Evolutionary conservation across 2,113 vertebrate species (phyloP).

Genomic region (Oryzias melastigma): DNA sequence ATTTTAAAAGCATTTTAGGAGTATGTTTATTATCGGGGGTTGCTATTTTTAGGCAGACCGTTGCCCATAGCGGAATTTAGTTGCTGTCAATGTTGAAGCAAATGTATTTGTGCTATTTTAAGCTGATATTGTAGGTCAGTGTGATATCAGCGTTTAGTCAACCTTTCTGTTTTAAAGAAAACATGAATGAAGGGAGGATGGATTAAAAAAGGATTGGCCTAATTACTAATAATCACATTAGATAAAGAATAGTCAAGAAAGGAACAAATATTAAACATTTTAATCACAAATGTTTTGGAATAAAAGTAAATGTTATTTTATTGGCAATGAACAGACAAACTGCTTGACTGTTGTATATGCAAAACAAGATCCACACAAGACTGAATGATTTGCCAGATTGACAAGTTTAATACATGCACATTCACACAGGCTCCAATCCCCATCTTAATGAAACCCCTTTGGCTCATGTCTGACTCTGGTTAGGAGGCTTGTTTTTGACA

Average conservation of each 20-base stretch:
- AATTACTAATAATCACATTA: slow-evolving; percentile 40
- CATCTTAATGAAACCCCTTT: slow-evolving; percentile 6
- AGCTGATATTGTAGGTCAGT: slow-evolving; percentile 13
- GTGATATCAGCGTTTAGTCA: slow-evolving; percentile 20
- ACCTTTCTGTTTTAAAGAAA: slow-evolving; percentile 26
- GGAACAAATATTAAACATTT: slow-evolving; percentile 2
- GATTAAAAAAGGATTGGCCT: slow-evolving; percentile 13
- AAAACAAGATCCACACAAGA: slow-evolving; percentile 20
- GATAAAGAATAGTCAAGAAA: slow-evolving; percentile 13
- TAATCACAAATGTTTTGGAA: background rate
- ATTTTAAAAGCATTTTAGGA: slow-evolving; percentile 18
- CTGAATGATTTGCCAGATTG: slow-evolving; percentile 29
- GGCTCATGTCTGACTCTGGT: slow-evolving; percentile 11
- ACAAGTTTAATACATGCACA: slow-evolving; percentile 11
- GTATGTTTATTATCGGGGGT: slow-evolving; percentile 14
- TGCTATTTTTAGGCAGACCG: slow-evolving; percentile 28
- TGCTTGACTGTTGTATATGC: slow-evolving; percentile 9
- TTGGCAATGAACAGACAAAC: background rate
- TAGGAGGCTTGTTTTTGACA: slow-evolving; percentile 35
- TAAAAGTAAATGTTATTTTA: background rate
- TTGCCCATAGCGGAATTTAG: slow-evolving; percentile 13
- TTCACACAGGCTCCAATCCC: slow-evolving; percentile 1
- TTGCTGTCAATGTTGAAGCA: background rate
- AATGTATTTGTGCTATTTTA: background rate
- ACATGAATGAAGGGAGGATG: slow-evolving; percentile 50